Conservation (phyloP, 2,113 vertebrate species). For the Pterocles burchelli region DNA sequence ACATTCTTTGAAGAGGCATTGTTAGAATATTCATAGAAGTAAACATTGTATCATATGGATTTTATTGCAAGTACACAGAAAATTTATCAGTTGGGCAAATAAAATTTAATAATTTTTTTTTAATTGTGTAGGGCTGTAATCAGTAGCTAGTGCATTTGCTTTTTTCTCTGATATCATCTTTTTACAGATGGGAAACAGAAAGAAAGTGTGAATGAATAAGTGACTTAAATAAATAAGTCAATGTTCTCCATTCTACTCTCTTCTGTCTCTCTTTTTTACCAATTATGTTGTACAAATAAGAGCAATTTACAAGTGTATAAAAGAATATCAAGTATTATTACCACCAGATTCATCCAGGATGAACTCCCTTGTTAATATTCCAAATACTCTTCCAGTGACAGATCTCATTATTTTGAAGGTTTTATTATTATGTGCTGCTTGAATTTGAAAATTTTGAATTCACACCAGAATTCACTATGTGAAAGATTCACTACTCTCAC, state of each 20-base stretch:
- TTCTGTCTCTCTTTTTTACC: neutral
- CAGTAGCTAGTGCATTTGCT: rapidly evolving
- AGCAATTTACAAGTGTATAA: neutral
- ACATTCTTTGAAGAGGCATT: neutral
- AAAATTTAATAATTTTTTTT: neutral
- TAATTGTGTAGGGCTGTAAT: neutral
- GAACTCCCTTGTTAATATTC: neutral
- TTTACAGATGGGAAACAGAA: neutral
- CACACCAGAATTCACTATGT: neutral
- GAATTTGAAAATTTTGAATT: neutral
- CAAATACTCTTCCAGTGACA: neutral
- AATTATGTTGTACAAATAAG: neutral
- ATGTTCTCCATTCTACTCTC: neutral
- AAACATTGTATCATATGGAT: neutral
- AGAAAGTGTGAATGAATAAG: neutral
- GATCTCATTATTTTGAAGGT: neutral
- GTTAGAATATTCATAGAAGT: neutral
- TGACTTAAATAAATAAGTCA: neutral
- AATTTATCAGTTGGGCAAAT: neutral
- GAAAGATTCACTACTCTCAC: neutral
- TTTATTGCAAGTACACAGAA: neutral
- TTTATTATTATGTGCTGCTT: neutral
- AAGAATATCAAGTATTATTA: neutral
- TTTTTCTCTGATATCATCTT: neutral
- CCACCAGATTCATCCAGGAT: neutral